These are phyloP conservation scores for Carposina sasakii DNA, from an alignment of 1,140 invertebrate genomes.

Conservation along the genomic window DNA sequence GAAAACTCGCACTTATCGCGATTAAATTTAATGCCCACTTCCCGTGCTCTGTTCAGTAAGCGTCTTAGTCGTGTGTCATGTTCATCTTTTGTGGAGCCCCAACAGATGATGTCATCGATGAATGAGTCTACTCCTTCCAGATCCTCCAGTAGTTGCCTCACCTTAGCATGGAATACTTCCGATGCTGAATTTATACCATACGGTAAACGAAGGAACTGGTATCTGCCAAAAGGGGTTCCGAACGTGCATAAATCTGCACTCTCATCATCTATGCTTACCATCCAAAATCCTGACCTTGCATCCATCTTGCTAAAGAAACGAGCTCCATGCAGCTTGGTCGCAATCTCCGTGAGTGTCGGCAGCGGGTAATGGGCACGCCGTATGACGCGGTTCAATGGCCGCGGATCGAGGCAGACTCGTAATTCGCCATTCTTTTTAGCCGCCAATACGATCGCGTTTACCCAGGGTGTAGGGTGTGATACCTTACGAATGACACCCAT, in stretches of 20 bases:
- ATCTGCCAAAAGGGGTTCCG: neutral
- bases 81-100: neutral
- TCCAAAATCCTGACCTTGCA: constrained; percentile 1
- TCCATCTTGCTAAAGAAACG: neutral
- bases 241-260: neutral
- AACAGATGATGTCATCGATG: neutral
- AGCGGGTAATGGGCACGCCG: neutral
- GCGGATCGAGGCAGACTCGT: neutral
- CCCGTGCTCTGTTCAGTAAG: neutral
- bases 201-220: neutral
- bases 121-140: constrained; percentile 1
- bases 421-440: neutral
- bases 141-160: neutral
- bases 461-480: neutral
- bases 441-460: neutral
- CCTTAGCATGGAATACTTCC: neutral
- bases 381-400: neutral
- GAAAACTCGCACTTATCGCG: neutral
- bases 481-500: neutral
- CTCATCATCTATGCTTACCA: neutral
- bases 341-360: neutral
- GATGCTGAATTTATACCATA: constrained; percentile 1
- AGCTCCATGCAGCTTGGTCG: neutral
- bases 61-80: neutral
- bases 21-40: neutral